Evolutionary conservation across 2,888 invertebrate species (phyloP).

Genomic region (Tolmerus cingulatus): DNA sequence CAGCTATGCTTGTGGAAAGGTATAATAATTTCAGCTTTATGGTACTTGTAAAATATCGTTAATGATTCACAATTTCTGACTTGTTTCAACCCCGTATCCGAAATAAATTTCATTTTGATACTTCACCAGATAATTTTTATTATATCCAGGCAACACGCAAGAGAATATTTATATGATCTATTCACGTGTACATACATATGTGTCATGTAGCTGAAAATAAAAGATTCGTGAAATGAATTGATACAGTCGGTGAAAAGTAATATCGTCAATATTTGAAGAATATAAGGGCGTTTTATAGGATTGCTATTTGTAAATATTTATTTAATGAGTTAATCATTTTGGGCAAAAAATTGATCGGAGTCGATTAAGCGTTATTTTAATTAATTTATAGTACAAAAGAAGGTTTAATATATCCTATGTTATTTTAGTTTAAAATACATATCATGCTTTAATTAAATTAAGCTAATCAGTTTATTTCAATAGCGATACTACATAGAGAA

Average conservation of each 20-base stretch:
- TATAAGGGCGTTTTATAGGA: not conserved
- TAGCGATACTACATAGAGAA: not conserved
- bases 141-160: not conserved
- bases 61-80: not conserved
- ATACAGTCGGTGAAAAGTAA: not conserved
- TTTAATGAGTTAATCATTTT: not conserved
- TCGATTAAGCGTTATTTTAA: not conserved
- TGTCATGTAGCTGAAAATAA: not conserved
- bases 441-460: not conserved
- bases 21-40: not conserved
- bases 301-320: not conserved
- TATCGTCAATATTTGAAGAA: not conserved
- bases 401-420: not conserved
- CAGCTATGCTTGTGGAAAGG: not conserved
- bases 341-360: not conserved
- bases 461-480: not conserved
- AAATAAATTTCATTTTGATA: not conserved
- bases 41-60: not conserved
- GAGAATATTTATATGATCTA: not conserved
- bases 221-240: not conserved
- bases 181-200: not conserved
- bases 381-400: not conserved
- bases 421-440: not conserved
- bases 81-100: not conserved
- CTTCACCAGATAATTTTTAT: not conserved